Evolutionary conservation across 2,113 vertebrate genomes (phyloP).

Genomic region (Tyrannus savana): DNA sequence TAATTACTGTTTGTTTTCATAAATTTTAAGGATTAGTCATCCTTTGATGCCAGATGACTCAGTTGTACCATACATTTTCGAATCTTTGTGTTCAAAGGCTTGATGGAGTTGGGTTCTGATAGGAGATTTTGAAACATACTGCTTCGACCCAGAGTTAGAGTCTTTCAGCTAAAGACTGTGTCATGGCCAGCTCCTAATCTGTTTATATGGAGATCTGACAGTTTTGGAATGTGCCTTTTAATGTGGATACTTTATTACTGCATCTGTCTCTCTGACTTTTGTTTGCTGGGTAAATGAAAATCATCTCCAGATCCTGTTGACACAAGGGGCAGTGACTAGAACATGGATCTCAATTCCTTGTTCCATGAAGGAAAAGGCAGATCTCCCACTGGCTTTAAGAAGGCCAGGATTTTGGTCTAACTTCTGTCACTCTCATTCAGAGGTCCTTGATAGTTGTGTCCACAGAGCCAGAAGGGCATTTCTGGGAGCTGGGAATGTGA

Average conservation of each 20-base stretch:
- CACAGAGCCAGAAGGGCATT: neutral
- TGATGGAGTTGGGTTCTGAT: neutral
- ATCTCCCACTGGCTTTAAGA: neutral
- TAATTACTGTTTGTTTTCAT: constrained; percentile 67
- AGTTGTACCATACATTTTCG: constrained; percentile 24
- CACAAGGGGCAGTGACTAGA: constrained; percentile 36
- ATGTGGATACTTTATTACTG: neutral
- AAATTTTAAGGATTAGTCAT: constrained; percentile 59
- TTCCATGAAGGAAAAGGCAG: neutral
- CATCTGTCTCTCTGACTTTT: constrained; percentile 21
- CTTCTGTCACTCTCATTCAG: neutral
- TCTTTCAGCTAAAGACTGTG: constrained; percentile 16
- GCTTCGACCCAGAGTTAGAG: neutral
- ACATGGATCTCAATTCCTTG: neutral
- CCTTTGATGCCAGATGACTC: constrained; percentile 65
- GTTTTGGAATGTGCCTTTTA: constrained; percentile 28
- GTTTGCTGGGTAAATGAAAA: constrained; percentile 51
- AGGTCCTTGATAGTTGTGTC: neutral
- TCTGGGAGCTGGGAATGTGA: neutral
- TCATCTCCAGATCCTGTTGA: constrained; percentile 48
- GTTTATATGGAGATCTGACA: constrained; percentile 20
- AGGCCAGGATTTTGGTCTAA: neutral
- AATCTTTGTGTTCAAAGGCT: neutral
- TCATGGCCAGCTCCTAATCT: neutral
- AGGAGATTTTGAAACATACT: constrained; percentile 15